These are phyloP conservation scores for Rana temporaria DNA, from an alignment of 2,113 vertebrate genomes.

Conservation along the genomic window DNA sequence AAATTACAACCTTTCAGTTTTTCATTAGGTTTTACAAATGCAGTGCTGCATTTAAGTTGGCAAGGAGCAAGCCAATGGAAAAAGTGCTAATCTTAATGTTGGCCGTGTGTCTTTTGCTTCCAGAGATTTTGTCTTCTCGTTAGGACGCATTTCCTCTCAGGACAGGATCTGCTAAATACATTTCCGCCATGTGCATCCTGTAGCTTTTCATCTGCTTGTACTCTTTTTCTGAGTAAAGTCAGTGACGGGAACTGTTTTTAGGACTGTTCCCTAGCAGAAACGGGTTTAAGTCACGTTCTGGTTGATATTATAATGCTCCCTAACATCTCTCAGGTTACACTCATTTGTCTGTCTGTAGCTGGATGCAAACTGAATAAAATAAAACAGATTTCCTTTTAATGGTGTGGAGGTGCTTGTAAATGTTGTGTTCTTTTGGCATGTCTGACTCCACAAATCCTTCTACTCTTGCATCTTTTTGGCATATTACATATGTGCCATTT, in stretches of 20 bases:
- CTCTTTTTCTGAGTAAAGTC: constrained; percentile 3
- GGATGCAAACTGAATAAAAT: background rate
- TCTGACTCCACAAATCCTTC: too few relatives aligned
- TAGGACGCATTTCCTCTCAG: constrained; percentile 39
- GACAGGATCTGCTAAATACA: constrained; percentile 43
- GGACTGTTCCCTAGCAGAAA: background rate
- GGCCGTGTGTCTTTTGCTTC: constrained; percentile 27
- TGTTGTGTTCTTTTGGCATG: too few relatives aligned
- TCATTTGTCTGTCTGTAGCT: too few relatives aligned
- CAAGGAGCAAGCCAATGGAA: constrained; percentile 12
- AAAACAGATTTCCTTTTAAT: background rate
- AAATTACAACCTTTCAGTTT: too few relatives aligned
- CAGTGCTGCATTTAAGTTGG: background rate
- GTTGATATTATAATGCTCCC: too few relatives aligned
- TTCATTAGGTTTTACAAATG: too few relatives aligned
- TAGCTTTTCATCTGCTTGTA: constrained; percentile 12
- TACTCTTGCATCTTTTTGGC: too few relatives aligned
- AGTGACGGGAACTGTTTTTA: constrained; percentile 10
- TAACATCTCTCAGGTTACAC: too few relatives aligned
- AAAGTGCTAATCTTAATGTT: constrained; percentile 28
- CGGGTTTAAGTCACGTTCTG: background rate
- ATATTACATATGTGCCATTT: too few relatives aligned
- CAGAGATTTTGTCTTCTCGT: constrained; percentile 29
- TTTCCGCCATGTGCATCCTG: constrained; percentile 43
- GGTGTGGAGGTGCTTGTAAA: too few relatives aligned